Evolutionary conservation across 2,113 vertebrate genomes (phyloP).

Genomic region (Aleadryas rufinucha): DNA sequence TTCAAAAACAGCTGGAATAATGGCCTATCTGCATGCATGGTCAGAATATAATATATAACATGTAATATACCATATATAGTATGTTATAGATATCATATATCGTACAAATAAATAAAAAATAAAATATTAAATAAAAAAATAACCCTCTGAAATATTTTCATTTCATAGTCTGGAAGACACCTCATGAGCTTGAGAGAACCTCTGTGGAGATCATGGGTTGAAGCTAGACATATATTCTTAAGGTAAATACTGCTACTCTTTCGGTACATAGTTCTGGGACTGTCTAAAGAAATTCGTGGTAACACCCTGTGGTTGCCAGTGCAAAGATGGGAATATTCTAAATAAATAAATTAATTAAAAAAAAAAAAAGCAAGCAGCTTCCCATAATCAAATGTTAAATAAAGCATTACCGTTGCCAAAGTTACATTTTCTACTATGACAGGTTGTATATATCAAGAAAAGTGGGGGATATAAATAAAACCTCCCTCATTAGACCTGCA

Average conservation of each 20-base stretch:
- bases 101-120: not conserved
- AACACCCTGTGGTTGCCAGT: not conserved
- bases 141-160: not conserved
- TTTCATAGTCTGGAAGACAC: not conserved
- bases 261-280: not conserved
- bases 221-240: not conserved
- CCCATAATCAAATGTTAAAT: slow-evolving; percentile 12
- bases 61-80: not conserved
- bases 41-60: not conserved
- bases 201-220: not conserved
- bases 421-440: not conserved
- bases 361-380: not conserved
- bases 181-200: not conserved
- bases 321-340: not conserved
- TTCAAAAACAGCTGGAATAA: not conserved
- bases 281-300: not conserved
- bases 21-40: not conserved
- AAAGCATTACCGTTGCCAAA: not conserved
- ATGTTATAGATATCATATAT: not conserved
- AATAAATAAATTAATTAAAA: too few species aligned
- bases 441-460: not conserved
- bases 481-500: not conserved
- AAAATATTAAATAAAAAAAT: not conserved
- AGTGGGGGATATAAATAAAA: not conserved
- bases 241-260: not conserved